Percentiles rank a stretch among this genome's conserved stretches.
Conservation (phyloP, 2,888 invertebrate species). For the Napeogenes inachia region DNA sequence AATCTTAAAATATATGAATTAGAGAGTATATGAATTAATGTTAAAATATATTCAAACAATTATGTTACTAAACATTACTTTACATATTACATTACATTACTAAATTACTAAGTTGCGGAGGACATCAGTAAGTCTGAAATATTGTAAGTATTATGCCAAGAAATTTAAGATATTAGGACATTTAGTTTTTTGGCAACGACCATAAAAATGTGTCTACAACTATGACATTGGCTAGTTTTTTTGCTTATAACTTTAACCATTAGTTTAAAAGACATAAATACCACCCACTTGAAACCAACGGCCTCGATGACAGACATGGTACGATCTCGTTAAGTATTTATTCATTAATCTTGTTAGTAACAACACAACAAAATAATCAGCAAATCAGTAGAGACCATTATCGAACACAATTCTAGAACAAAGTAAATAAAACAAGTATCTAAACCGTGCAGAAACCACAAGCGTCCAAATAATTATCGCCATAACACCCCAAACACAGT, state of each 20-base stretch:
- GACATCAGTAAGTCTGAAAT: conserved; percentile 23
- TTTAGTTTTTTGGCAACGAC: conserved; percentile 25
- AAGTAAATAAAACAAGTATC: conserved; percentile 16
- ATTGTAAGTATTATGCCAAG: conserved; percentile 27
- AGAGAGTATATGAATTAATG: too few relatives aligned
- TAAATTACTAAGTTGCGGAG: conserved; percentile 13
- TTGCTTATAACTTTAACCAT: not conserved
- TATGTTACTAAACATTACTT: not conserved
- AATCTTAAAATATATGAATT: not conserved
- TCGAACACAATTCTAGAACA: too few relatives aligned
- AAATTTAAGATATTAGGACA: conserved; percentile 22
- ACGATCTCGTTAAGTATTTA: too few relatives aligned
- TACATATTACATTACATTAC: not conserved
- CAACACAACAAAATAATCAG: too few relatives aligned
- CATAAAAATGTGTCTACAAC: conserved; percentile 1
- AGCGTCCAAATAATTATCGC: conserved; percentile 5
- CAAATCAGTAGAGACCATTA: too few relatives aligned
- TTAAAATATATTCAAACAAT: not conserved
- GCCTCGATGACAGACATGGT: too few relatives aligned
- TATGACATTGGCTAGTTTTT: not conserved
- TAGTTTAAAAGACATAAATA: not conserved
- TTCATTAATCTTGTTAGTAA: too few relatives aligned
- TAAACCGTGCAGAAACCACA: conserved; percentile 4
- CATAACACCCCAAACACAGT: not conserved
- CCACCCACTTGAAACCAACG: too few relatives aligned